These are phyloP conservation scores for Spheniscus mendiculus DNA, from an alignment of 2,113 vertebrate species.

Conservation along the genomic window DNA sequence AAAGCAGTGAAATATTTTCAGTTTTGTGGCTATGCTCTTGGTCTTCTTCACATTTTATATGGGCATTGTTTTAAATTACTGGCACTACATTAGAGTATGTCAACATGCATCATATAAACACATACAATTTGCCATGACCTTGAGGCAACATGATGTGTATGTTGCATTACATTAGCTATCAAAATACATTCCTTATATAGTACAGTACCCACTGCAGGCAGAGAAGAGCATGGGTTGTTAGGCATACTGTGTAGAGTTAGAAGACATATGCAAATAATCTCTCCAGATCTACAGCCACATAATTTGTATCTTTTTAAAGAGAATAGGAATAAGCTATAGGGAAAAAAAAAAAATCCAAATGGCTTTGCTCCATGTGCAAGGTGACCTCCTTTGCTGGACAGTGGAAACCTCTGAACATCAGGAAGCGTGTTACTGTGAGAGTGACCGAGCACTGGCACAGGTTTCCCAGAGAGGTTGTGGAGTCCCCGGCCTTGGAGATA, in stretches of 20 bases:
- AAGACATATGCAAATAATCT: neutral
- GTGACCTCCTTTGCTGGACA: neutral
- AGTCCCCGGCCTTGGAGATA: neutral
- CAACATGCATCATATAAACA: conserved; percentile 38
- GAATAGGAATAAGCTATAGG: neutral
- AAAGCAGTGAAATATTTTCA: neutral
- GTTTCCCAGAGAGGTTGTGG: too few relatives aligned
- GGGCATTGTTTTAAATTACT: conserved; percentile 35
- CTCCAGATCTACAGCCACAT: neutral
- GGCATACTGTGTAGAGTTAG: neutral
- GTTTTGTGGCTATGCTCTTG: neutral
- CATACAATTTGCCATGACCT: conserved; percentile 36
- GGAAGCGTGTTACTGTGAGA: fast-evolving
- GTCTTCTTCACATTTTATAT: conserved; percentile 5
- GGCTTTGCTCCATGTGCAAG: neutral
- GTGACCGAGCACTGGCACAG: neutral
- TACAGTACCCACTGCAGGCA: neutral
- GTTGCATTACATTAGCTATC: conserved; percentile 45
- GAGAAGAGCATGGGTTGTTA: neutral
- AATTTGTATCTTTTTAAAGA: neutral
- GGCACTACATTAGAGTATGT: conserved; percentile 33
- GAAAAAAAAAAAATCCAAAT: neutral
- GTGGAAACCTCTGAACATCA: neutral
- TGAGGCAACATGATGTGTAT: conserved; percentile 40
- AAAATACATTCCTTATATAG: conserved; percentile 11